Base-by-base conservation (phyloP, 2,888 invertebrate species). In the Chrysomela aeneicollis region DNA sequence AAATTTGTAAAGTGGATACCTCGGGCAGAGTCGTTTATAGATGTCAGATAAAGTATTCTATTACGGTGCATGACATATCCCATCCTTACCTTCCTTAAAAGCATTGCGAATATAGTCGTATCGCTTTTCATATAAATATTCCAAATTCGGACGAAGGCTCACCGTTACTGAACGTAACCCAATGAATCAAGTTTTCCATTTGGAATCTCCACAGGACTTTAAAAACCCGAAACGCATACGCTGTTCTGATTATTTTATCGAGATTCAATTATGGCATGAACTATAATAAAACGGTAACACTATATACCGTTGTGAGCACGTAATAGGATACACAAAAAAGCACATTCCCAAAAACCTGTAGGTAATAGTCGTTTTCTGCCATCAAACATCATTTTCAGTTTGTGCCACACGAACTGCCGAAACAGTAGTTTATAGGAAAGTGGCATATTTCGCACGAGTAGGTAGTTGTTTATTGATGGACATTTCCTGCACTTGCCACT, bases 51-150 rank as follows among this genome's bases (percentile, higher is more conserved):
- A 53, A 61, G 51, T 53, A 65, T 49, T 53, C 46, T n/a, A 62
- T 61, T 61, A 65, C 54, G 65, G 61, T 62, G 61, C 49, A 58
- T 54, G 61, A 65, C 65, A 62, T 59, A 49, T 35, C 49, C 30
- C 12, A 42, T 42, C 42, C 3, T 42, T 42, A 42, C 12, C 42
- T 15, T 3, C 59, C 61, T 61, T 65, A 65, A 58, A 65, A 42
- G 64, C 64, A 58, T 58, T 57, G 46, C 61, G 26, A 59, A 61
- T 61, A 47, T 46, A 46, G 51, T 61, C 55, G 12, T 49, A 53
- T 61, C 32, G 49, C 61, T 65, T 53, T 52, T 51, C 57, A 60
- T 50, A n/a, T n/a, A 51, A 32, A 60, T 60, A 60, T 60, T 53
- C 64, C 64, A 58, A 65, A 65, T 60, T 65, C 53, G 52, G 57